Conservation (phyloP, 2,797 vertebrate species). For the Micropoecilia bifurca region DNA sequence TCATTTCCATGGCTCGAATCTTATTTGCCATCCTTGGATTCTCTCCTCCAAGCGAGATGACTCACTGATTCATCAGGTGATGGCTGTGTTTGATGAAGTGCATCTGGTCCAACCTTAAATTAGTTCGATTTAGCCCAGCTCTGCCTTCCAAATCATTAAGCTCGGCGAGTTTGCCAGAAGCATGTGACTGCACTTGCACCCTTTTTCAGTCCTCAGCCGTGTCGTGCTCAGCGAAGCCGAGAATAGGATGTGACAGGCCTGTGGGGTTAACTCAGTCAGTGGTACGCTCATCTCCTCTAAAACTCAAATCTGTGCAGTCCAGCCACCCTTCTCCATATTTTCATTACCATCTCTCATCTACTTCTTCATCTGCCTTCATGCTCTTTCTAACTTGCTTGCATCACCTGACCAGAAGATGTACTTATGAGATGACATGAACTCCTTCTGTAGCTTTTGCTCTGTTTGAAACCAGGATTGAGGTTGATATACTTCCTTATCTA, state of each 20-base stretch:
- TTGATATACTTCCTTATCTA: conserved; percentile 55
- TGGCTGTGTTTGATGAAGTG: conserved; percentile 65
- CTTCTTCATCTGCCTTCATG: conserved; percentile 13
- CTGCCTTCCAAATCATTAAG: conserved; percentile 71
- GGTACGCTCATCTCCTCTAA: conserved; percentile 61
- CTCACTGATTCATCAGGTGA: conserved; percentile 69
- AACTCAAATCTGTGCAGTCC: conserved; percentile 59
- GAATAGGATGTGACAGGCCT: conserved; percentile 81
- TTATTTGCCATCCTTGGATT: conserved; percentile 43
- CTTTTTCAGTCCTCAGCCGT: conserved; percentile 67
- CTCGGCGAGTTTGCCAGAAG: conserved; percentile 60
- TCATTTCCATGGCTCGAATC: conserved; percentile 30
- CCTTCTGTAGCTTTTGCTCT: background rate
- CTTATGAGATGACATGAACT: conserved; percentile 10
- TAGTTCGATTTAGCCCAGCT: conserved; percentile 57
- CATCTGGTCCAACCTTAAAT: conserved; percentile 66
- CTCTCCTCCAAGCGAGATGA: conserved; percentile 52
- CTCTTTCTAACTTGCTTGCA: conserved; percentile 24
- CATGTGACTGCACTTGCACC: conserved; percentile 75
- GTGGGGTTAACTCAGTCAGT: conserved; percentile 77
- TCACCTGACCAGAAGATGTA: conserved; percentile 50
- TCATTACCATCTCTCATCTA: conserved; percentile 30
- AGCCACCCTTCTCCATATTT: conserved; percentile 36
- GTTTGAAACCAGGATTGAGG: conserved; percentile 8
- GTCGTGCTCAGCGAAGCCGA: conserved; percentile 79